Conservation (phyloP, 2,888 invertebrate species). For the Drosophila setosimentum region DNA sequence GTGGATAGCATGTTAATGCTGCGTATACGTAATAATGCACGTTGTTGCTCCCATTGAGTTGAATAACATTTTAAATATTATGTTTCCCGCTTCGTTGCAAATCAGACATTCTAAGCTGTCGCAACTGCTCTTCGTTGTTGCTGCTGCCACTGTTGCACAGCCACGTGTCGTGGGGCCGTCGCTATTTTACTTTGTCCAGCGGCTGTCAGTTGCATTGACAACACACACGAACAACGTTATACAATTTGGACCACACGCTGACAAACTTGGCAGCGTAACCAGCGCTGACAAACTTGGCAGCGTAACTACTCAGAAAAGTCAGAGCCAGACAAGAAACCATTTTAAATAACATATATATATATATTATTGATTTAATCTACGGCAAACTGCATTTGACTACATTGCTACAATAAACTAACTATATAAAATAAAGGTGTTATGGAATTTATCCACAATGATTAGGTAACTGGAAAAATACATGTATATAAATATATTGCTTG, state of each 20-base stretch:
- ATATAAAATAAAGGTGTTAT: no score
- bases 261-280: not conserved
- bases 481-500: not conserved
- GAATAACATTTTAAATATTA: conserved; percentile 27
- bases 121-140: not conserved
- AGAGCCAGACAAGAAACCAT: not conserved
- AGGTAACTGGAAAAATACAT: not conserved
- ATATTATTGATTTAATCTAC: not conserved
- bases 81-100: conserved; percentile 36
- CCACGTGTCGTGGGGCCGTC: not conserved
- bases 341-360: not conserved
- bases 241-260: conserved; percentile 3
- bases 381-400: not conserved
- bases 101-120: conserved; percentile 16
- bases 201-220: conserved; percentile 18
- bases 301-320: not conserved
- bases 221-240: not conserved
- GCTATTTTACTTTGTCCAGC: not conserved
- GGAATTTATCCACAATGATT: not conserved
- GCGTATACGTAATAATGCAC: conserved; percentile 56
- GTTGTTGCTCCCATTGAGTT: conserved; percentile 28
- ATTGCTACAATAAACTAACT: not conserved
- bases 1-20: conserved; percentile 22
- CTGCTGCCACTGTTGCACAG: not conserved
- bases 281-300: conserved; percentile 1